Conservation (phyloP, 2,797 vertebrate species). For the Phrynocephalus forsythii region DNA sequence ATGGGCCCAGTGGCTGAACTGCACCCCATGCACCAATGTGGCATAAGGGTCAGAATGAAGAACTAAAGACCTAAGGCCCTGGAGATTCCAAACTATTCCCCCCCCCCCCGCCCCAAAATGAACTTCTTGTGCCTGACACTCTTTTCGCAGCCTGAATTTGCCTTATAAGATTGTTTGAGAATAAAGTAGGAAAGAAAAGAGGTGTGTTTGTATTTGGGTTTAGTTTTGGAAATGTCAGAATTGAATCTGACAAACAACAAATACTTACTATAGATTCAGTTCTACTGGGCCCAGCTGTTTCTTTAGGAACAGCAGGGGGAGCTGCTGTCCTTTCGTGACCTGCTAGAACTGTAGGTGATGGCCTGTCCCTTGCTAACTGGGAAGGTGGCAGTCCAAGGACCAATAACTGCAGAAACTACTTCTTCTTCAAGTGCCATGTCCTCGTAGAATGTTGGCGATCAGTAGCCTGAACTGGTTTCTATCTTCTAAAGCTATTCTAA, state of each 20-base stretch:
- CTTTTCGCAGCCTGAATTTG: too few relatives aligned
- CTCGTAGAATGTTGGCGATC: too few relatives aligned
- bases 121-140: too few relatives aligned
- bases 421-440: too few relatives aligned
- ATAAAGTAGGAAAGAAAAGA: not conserved
- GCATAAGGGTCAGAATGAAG: not conserved
- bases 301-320: constrained; percentile 4
- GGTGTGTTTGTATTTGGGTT: not conserved
- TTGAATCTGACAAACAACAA: not conserved
- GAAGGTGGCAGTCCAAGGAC: not conserved
- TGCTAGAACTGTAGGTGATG: not conserved
- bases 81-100: too few relatives aligned
- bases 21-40: not conserved
- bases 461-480: too few relatives aligned
- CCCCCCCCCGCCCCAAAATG: too few relatives aligned
- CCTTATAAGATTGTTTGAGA: not conserved
- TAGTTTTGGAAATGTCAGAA: not conserved
- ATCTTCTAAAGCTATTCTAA: too few relatives aligned
- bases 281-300: not conserved
- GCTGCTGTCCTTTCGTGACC: not conserved
- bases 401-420: not conserved
- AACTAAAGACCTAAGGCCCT: not conserved
- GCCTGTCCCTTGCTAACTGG: not conserved
- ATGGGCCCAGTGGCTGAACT: not conserved
- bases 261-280: not conserved